Percentiles rank a stretch among this genome's conserved stretches.
Evolutionary conservation across 2,797 vertebrate genomes (phyloP).

Genomic region (Acanthis flammea): DNA sequence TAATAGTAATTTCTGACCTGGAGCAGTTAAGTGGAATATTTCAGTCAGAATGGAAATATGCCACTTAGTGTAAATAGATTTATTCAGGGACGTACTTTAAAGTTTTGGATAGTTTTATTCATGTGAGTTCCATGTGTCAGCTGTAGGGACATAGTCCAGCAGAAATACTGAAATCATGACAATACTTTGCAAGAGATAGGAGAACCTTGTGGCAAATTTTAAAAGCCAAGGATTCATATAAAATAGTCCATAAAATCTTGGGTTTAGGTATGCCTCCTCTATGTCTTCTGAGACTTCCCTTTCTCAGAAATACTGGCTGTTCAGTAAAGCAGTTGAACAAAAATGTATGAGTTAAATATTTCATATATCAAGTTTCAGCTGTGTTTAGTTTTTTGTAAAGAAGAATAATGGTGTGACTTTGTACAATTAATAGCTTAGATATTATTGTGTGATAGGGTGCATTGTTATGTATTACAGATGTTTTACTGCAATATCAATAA

Average conservation of each 20-base stretch:
- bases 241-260: not conserved
- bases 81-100: not conserved
- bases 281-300: not conserved
- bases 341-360: not conserved
- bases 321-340: not conserved
- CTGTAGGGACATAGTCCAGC: not conserved
- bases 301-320: not conserved
- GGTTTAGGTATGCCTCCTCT: not conserved
- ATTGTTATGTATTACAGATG: not conserved
- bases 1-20: not conserved
- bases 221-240: not conserved
- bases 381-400: not conserved
- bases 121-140: not conserved
- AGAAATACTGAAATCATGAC: not conserved
- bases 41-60: not conserved
- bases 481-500: constrained; percentile 30
- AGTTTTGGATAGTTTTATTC: not conserved
- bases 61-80: not conserved
- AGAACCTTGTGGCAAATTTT: not conserved
- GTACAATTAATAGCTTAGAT: not conserved
- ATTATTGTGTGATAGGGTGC: not conserved
- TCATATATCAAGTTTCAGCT: not conserved
- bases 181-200: not conserved
- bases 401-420: not conserved
- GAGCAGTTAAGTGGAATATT: not conserved